Conservation (phyloP, 2,113 vertebrate species). For the Caloenas nicobarica region DNA sequence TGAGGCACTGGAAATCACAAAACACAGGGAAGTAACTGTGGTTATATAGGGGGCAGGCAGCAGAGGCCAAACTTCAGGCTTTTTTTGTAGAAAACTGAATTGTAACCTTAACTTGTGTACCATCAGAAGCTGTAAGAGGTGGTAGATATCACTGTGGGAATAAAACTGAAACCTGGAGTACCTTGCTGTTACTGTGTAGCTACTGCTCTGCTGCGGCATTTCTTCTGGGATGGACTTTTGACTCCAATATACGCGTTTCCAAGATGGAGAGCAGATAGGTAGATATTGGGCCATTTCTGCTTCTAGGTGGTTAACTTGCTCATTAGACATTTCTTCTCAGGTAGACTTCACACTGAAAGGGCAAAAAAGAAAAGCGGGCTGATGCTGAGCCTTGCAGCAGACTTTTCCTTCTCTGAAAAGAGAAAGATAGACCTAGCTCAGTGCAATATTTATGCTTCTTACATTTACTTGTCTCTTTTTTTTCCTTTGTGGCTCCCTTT, state of each 20-base stretch:
- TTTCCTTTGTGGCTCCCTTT: not conserved
- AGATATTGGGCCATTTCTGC: not conserved
- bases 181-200: not conserved
- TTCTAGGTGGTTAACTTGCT: not conserved
- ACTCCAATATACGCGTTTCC: not conserved
- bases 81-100: not conserved
- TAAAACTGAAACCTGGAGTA: not conserved
- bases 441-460: not conserved
- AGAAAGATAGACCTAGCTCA: not conserved
- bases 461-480: not conserved
- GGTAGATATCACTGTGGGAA: not conserved
- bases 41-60: not conserved
- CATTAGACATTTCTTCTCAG: not conserved
- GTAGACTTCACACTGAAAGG: not conserved
- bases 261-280: not conserved
- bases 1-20: not conserved
- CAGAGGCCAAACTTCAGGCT: not conserved
- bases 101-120: not conserved
- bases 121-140: not conserved
- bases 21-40: not conserved
- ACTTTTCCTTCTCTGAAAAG: not conserved
- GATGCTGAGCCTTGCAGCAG: not conserved
- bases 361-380: not conserved
- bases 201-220: not conserved
- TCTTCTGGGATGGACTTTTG: not conserved